Conservation (phyloP, 2,888 invertebrate species). For the Cinara cedri region DNA sequence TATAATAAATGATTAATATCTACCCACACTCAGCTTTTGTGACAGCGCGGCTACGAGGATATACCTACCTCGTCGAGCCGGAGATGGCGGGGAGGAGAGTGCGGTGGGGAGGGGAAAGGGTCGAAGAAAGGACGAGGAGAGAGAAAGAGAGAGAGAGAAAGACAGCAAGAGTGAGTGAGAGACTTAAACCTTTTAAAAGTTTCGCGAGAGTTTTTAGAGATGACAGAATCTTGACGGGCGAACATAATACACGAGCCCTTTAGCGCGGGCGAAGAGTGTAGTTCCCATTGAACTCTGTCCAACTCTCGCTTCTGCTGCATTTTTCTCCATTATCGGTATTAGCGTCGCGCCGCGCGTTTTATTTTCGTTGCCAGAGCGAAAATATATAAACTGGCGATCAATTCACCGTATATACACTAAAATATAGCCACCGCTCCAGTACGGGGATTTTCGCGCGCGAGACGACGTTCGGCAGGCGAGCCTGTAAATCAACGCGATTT, state of each 20-base stretch:
- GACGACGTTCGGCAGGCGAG: too few relatives aligned
- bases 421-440: too few relatives aligned
- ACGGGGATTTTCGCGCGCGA: too few relatives aligned
- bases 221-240: conserved; percentile 45
- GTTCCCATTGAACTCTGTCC: conserved; percentile 33
- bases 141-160: too few relatives aligned
- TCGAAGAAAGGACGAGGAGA: too few relatives aligned
- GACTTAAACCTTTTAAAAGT: conserved; percentile 49
- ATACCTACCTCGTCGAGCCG: background rate
- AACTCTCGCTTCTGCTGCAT: background rate
- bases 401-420: too few relatives aligned
- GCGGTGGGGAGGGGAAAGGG: background rate
- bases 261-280: background rate
- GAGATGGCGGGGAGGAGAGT: too few relatives aligned
- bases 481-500: too few relatives aligned
- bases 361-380: background rate
- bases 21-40: background rate
- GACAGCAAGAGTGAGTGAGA: too few relatives aligned
- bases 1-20: conserved; percentile 49
- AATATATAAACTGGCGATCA: background rate
- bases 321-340: conserved; percentile 4
- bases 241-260: conserved; percentile 26
- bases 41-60: background rate
- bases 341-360: background rate
- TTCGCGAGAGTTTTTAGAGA: conserved; percentile 43